These are phyloP conservation scores for Stenotaenia linearis DNA, from an alignment of 2,888 invertebrate species.

Conservation along the genomic window DNA sequence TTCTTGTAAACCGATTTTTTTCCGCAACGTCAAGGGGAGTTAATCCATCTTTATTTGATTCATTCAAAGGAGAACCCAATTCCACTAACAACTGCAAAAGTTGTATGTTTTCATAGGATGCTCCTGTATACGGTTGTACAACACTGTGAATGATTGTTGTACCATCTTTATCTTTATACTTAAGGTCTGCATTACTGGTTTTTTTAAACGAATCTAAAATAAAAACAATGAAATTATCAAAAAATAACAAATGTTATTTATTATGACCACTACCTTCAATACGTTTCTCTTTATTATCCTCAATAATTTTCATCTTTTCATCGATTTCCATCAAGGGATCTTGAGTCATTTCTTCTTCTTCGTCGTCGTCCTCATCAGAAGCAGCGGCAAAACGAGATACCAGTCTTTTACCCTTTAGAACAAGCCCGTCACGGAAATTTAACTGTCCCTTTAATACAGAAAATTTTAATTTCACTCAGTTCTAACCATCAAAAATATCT, in stretches of 20 bases:
- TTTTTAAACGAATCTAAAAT: background rate
- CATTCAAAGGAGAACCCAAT: constrained; percentile 43
- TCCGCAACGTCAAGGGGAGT: constrained; percentile 39
- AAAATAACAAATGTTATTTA: background rate
- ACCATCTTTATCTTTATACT: constrained; percentile 44
- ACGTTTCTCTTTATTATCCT: background rate
- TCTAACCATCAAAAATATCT: background rate
- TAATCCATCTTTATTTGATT: constrained; percentile 43
- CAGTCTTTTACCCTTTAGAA: background rate
- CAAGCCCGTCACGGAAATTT: background rate
- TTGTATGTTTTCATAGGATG: constrained; percentile 47
- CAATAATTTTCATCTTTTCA: background rate
- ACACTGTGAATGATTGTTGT: constrained; percentile 47
- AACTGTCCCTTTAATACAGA: background rate
- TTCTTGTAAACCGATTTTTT: constrained; percentile 34
- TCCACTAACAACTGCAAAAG: constrained; percentile 44
- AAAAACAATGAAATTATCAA: background rate
- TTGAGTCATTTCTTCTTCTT: background rate
- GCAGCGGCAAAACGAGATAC: background rate
- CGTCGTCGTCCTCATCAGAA: background rate
- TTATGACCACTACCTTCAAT: background rate
- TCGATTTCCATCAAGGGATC: background rate
- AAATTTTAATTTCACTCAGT: background rate
- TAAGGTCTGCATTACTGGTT: constrained; percentile 40
- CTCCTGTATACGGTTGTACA: constrained; percentile 45